Conservation (phyloP, 2,888 invertebrate species). For the Chironomus tentans region DNA sequence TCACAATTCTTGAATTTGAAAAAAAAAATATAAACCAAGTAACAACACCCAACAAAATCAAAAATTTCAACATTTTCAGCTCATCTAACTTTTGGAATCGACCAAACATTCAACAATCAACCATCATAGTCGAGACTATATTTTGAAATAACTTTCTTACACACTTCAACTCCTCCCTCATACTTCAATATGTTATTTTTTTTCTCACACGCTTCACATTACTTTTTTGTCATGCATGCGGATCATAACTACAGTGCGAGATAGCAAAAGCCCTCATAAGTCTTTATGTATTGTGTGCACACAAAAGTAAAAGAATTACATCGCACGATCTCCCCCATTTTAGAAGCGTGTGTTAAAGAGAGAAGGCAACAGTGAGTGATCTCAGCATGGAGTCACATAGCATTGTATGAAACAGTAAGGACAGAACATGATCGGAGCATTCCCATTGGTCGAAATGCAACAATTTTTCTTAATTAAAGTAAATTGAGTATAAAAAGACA, state of each 20-base stretch:
- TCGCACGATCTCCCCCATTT: slow-evolving; percentile 12
- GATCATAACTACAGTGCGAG: neutral
- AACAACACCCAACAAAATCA: no score
- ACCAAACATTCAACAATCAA: neutral
- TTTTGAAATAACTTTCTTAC: no score
- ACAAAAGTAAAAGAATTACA: neutral
- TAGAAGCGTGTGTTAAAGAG: neutral
- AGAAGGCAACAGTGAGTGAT: slow-evolving; percentile 1
- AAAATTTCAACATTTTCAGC: no score
- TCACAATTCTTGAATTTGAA: no score
- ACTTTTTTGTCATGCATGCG: neutral
- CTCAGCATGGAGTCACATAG: slow-evolving; percentile 12
- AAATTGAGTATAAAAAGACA: slow-evolving; percentile 27
- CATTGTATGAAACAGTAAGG: neutral
- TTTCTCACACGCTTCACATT: slow-evolving; percentile 19
- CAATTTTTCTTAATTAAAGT: slow-evolving; percentile 25
- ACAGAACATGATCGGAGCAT: neutral
- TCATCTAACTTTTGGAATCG: no score
- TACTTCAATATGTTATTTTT: slow-evolving; percentile 24
- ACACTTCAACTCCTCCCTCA: slow-evolving; percentile 24
- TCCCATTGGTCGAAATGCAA: slow-evolving; percentile 6
- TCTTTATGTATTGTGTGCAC: neutral
- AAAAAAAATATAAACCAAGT: no score
- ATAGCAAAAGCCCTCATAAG: neutral
- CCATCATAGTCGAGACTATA: slow-evolving; percentile 19